Evolutionary conservation across 2,888 invertebrate species (phyloP).

Genomic region (Trichopria drosophilae): DNA sequence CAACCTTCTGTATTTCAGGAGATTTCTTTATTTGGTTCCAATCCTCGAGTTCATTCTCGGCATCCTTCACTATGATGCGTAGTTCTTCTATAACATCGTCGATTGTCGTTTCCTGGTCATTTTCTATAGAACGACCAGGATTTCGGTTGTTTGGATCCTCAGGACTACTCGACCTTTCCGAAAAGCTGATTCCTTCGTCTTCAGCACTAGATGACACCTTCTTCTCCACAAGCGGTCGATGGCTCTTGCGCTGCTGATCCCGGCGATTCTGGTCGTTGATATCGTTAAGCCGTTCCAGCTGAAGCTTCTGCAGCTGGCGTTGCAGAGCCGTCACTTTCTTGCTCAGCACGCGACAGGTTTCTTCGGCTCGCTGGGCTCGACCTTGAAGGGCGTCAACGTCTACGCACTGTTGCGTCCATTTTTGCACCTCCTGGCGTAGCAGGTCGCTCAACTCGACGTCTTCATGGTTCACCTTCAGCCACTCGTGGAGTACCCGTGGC

Average conservation of each 20-base stretch:
- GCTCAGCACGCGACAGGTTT: conserved; percentile 52
- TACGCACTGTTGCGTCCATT: conserved; percentile 76
- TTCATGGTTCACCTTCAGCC: conserved; percentile 49
- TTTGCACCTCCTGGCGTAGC: conserved; percentile 68
- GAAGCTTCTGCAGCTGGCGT: conserved; percentile 48
- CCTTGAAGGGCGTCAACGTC: conserved; percentile 77
- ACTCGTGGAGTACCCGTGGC: conserved; percentile 52
- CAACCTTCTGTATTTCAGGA: conserved; percentile 19
- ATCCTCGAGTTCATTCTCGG: conserved; percentile 65
- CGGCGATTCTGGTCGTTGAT: conserved; percentile 41
- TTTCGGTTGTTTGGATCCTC: conserved; percentile 63
- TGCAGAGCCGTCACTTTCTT: conserved; percentile 51
- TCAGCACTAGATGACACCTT: conserved; percentile 73
- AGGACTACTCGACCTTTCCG: conserved; percentile 76
- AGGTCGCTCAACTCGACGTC: conserved; percentile 48
- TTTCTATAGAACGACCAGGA: conserved; percentile 57
- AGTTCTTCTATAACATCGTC: conserved; percentile 86
- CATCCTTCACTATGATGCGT: conserved; percentile 81
- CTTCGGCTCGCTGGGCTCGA: conserved; percentile 70
- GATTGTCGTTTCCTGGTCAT: conserved; percentile 79
- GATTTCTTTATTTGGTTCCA: conserved; percentile 51
- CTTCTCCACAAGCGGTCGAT: conserved; percentile 28
- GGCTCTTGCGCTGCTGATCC: conserved; percentile 43
- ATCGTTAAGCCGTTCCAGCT: conserved; percentile 47
- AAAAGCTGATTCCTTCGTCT: conserved; percentile 87